A percentile compares a stretch with the other conserved stretches of the same genome.
phyloP scores from a whole-genome alignment of 2,113 vertebrate species.

The Eublepharis macularius region DNA sequence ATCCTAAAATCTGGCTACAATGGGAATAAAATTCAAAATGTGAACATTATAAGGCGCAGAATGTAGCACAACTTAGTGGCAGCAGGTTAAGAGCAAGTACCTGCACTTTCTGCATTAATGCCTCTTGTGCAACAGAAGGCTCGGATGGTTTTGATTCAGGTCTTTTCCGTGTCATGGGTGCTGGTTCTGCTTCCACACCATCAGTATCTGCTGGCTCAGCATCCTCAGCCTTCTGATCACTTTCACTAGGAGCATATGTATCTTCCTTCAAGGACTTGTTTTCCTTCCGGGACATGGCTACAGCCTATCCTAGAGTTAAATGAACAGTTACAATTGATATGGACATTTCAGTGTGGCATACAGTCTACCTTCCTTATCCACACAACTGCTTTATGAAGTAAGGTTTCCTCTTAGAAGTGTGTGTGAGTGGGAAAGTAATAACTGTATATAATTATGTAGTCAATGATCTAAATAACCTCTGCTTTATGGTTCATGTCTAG shows the following conservation, averaged over 20 bases:
- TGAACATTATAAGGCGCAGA: background rate
- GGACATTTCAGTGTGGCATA: background rate
- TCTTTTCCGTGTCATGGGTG: constrained; percentile 83
- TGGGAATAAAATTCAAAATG: background rate
- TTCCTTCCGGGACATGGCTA: constrained; percentile 76
- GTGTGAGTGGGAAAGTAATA: no score
- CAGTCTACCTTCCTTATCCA: background rate
- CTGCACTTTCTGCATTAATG: constrained; percentile 46
- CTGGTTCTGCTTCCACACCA: constrained; percentile 68
- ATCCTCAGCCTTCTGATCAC: constrained; percentile 45
- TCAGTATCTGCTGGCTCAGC: constrained; percentile 9
- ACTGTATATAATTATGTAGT: no score
- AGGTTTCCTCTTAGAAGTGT: no score
- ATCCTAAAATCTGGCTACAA: background rate
- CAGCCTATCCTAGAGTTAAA: constrained; percentile 25
- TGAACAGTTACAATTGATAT: background rate
- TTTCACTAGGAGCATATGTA: background rate
- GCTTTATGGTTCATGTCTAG: no score
- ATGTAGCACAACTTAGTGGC: background rate
- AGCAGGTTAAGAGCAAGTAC: background rate
- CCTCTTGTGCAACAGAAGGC: constrained; percentile 31
- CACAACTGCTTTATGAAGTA: background rate
- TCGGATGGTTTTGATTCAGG: constrained; percentile 77
- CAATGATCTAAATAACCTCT: background rate
- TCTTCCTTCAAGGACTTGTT: constrained; percentile 43